These are phyloP conservation scores for Crepidodera aurea DNA, from an alignment of 2,888 invertebrate species.

Conservation along the genomic window DNA sequence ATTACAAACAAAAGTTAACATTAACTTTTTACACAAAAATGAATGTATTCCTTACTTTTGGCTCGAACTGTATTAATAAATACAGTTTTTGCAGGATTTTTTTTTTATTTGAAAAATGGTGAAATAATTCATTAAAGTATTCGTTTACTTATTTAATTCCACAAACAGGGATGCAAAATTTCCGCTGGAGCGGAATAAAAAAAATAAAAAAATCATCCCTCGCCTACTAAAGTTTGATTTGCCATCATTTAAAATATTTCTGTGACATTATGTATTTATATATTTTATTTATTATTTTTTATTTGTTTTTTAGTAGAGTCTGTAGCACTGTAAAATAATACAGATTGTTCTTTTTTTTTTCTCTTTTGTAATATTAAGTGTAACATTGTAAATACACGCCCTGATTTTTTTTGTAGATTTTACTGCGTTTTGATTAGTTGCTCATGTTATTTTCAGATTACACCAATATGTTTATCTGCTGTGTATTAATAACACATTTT, in stretches of 20 bases:
- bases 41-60: too few species aligned
- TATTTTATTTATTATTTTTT: constrained; percentile 52
- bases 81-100: too few species aligned
- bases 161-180: not conserved
- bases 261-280: constrained; percentile 49
- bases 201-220: too few species aligned
- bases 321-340: constrained; percentile 46
- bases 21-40: too few species aligned
- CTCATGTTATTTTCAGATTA: constrained; percentile 54
- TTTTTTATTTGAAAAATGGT: too few species aligned
- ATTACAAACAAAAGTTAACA: too few species aligned
- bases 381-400: constrained; percentile 51
- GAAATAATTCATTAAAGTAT: not conserved
- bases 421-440: constrained; percentile 53
- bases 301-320: constrained; percentile 45
- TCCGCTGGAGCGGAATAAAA: not conserved
- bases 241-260: constrained; percentile 26
- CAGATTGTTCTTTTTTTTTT: constrained; percentile 44
- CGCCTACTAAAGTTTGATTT: constrained; percentile 16
- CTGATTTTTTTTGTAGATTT: constrained; percentile 43
- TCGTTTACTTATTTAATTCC: constrained; percentile 5
- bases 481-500: constrained; percentile 57
- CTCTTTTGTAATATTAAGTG: constrained; percentile 44
- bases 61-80: too few species aligned
- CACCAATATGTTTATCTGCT: constrained; percentile 52